Conservation (phyloP, 2,113 vertebrate species). For the Rhynchopsitta pachyrhyncha region DNA sequence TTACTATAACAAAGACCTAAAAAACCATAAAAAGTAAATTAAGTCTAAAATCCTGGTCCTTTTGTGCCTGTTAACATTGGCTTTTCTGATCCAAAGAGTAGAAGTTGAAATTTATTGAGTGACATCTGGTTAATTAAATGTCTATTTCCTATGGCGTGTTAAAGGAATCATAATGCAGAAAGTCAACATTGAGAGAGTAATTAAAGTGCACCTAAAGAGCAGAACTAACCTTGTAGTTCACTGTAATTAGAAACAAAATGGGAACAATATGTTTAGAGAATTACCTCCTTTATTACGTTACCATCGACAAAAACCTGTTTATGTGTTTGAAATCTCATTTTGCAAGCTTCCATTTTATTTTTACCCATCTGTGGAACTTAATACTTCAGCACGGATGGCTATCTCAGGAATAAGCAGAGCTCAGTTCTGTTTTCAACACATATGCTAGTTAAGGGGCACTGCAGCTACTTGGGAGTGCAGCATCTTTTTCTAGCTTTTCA, state of each 20-base stretch:
- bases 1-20: constrained; percentile 19
- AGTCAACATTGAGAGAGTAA: constrained; percentile 75
- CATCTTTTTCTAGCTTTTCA: neutral
- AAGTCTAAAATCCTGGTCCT: constrained; percentile 25
- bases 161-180: constrained; percentile 72
- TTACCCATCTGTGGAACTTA: constrained; percentile 21
- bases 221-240: constrained; percentile 71
- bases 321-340: constrained; percentile 60
- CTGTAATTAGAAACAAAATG: constrained; percentile 77
- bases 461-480: neutral
- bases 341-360: constrained; percentile 42
- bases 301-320: constrained; percentile 58
- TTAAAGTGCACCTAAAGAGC: constrained; percentile 70
- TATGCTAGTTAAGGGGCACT: neutral
- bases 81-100: constrained; percentile 62
- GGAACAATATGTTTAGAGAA: constrained; percentile 66
- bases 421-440: neutral
- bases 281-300: constrained; percentile 66
- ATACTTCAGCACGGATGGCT: neutral
- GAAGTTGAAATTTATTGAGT: constrained; percentile 75
- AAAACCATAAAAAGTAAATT: constrained; percentile 30
- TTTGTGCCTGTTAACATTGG: neutral
- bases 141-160: constrained; percentile 68
- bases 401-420: neutral
- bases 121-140: constrained; percentile 79